Base-by-base conservation (phyloP, 53 echinoderm and acorn worm species). In the Hippasteria phrygiana region DNA sequence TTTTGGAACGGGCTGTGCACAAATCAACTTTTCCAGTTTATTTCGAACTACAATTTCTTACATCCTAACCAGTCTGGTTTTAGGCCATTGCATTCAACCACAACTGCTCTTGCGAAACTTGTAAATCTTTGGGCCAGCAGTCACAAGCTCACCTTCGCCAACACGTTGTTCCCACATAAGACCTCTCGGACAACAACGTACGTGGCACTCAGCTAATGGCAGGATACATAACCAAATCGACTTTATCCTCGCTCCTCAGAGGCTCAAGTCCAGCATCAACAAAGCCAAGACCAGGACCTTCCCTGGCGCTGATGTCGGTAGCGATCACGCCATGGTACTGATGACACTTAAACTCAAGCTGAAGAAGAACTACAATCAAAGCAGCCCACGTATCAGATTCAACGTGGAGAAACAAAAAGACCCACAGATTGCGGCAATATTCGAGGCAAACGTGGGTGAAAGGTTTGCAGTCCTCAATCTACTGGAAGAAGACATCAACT, bases 141-240 rank as follows among this genome's bases (percentile, higher is more conserved):
- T n/a, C n/a, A n/a, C n/a, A n/a, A n/a, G n/a, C n/a, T 71, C 36
- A 71, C 71, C 71, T 36, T 71, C 1, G 4, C 36, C 71, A 71
- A 34, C 71, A 71, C 71, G 39, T 33, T 34, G 71, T 71, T 36
- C 71, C 62, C 62, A 24, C 26, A 62, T 62, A 62, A 14, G 26
- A 62, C 26, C 18, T 24, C 62, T 33, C 71, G 71, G 39, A 36
- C 5, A 71, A 36, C 71, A 71, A 7, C 8, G 48, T 10, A 71
- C 71, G 12, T 71, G 71, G 36, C 92, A 91, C 88, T 43, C 37
- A 20, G 88, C 88, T 2, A 67, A 70, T 91, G 92, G 88, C 32
- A 48, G 22, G 29, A 46, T 17, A 14, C 72, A 87, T 43, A 77
- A 71, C 80, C 92, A 91, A 43, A 91, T 91, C 6, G 92, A 91